These are phyloP conservation scores for Andinoacara biseriatus DNA, from an alignment of 2,113 vertebrate species.

Conservation along the genomic window DNA sequence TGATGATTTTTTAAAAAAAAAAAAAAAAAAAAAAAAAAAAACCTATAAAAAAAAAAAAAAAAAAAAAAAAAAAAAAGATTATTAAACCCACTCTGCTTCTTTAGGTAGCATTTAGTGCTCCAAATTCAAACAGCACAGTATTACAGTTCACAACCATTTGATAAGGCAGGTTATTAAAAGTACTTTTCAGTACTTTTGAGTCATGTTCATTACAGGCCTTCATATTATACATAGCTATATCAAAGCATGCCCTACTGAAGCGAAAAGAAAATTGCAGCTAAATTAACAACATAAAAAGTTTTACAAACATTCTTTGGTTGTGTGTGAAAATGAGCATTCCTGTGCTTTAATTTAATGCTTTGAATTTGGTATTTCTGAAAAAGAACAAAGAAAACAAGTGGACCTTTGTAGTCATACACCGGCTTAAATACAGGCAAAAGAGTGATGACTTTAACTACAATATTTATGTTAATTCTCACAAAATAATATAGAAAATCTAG, in stretches of 20 bases:
- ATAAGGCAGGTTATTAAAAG: constrained; percentile 74
- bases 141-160: constrained; percentile 84
- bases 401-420: constrained; percentile 59
- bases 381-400: constrained; percentile 55
- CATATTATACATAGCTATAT: constrained; percentile 52
- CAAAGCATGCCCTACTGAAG: constrained; percentile 67
- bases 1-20: too few relatives aligned
- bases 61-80: constrained; percentile 7
- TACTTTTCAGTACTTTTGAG: constrained; percentile 38
- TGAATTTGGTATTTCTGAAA: constrained; percentile 67
- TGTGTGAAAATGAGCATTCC: constrained; percentile 77
- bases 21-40: too few relatives aligned
- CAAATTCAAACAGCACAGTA: constrained; percentile 79
- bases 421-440: constrained; percentile 77
- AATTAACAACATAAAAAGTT: constrained; percentile 47
- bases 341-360: constrained; percentile 78
- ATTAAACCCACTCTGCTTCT: constrained; percentile 38
- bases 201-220: constrained; percentile 48
- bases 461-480: constrained; percentile 61
- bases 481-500: constrained; percentile 74
- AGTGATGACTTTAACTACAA: constrained; percentile 62
- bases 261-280: constrained; percentile 21
- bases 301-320: constrained; percentile 80
- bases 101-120: constrained; percentile 41
- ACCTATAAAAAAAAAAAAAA: too few relatives aligned